These are phyloP conservation scores for Apamea anceps DNA, from an alignment of 2,888 invertebrate genomes.

Conservation along the genomic window DNA sequence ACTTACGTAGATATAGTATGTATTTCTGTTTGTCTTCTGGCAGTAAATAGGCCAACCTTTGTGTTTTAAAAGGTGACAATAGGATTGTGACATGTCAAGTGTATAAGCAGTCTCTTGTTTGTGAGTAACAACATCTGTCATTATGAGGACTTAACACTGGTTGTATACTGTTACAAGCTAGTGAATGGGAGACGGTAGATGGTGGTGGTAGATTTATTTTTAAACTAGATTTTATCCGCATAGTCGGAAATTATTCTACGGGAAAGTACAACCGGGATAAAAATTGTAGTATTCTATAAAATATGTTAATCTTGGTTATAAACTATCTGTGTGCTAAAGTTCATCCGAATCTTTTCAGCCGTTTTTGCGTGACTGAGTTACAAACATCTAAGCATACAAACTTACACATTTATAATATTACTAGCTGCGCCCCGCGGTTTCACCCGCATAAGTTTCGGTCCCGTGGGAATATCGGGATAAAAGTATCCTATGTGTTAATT, in stretches of 20 bases:
- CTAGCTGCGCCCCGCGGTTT: no score
- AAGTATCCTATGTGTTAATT: no score
- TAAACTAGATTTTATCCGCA: no score
- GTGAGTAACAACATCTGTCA: conserved; percentile 2
- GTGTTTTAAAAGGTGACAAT: conserved; percentile 15
- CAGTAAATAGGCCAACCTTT: conserved; percentile 34
- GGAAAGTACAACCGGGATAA: no score
- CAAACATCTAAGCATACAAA: background rate
- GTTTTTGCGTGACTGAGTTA: background rate
- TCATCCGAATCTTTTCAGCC: background rate
- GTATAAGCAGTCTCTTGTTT: conserved; percentile 2
- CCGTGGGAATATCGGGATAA: no score
- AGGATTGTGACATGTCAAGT: conserved; percentile 21
- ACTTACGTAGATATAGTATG: background rate
- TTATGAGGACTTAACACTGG: background rate
- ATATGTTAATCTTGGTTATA: background rate
- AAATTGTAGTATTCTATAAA: no score
- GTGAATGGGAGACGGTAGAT: background rate
- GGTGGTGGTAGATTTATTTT: no score
- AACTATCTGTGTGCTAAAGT: background rate
- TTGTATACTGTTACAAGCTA: background rate
- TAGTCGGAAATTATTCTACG: background rate
- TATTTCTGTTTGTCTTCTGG: background rate
- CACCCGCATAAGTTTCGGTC: no score
- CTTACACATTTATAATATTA: background rate